Evolutionary conservation across 1,140 invertebrate species (phyloP).

Genomic region (Anthonomus grandis): DNA sequence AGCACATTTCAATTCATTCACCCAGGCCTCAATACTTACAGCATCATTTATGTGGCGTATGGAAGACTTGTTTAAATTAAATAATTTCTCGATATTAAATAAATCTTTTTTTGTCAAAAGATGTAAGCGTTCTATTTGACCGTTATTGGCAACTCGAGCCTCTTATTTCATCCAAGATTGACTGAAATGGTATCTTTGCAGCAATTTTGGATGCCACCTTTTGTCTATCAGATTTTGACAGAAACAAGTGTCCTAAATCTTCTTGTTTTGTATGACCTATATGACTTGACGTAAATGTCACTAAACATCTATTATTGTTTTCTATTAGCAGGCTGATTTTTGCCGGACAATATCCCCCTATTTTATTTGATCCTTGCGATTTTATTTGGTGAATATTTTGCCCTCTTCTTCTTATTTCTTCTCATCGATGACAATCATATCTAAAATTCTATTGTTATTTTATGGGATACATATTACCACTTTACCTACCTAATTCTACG

Average conservation of each 20-base stretch:
- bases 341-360: conserved; percentile 23
- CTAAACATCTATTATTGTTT: conserved; percentile 3
- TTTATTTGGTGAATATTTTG: conserved; percentile 17
- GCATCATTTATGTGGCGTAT: conserved; percentile 5
- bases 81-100: conserved; percentile 17
- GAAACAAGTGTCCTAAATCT: conserved; percentile 10
- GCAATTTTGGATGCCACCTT: conserved; percentile 11
- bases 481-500: too few relatives aligned
- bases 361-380: conserved; percentile 20
- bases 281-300: conserved; percentile 14
- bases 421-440: conserved; percentile 20
- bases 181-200: conserved; percentile 2
- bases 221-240: not conserved
- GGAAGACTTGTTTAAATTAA: not conserved
- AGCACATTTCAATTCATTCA: conserved; percentile 3
- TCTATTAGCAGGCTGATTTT: conserved; percentile 10
- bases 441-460: too few relatives aligned
- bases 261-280: conserved; percentile 18
- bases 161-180: conserved; percentile 8
- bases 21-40: conserved; percentile 2
- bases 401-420: conserved; percentile 10
- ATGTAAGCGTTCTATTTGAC: conserved; percentile 21
- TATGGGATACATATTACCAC: too few relatives aligned
- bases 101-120: conserved; percentile 24
- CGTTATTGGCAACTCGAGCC: conserved; percentile 5